Conservation (phyloP, 2,113 vertebrate genomes). For the Ceyx cyanopectus region DNA sequence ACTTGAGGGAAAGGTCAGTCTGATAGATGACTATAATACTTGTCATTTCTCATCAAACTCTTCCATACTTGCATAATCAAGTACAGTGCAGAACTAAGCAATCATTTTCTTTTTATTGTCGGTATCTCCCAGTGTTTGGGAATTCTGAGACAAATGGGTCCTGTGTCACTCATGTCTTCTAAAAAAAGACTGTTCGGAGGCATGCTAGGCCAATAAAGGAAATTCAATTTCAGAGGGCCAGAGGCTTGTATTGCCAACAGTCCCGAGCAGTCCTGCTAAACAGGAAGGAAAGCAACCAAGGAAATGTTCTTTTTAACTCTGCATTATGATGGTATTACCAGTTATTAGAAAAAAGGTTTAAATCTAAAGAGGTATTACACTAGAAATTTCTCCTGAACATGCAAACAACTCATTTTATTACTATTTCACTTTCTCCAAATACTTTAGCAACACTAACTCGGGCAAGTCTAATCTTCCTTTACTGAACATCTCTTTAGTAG, state of each 20-base stretch:
- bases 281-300: slow-evolving; percentile 21
- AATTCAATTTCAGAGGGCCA: slow-evolving; percentile 31
- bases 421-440: not conserved
- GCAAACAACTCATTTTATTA: too few relatives aligned
- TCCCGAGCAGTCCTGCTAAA: not conserved
- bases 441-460: not conserved
- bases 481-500: not conserved
- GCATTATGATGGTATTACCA: slow-evolving; percentile 8
- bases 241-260: not conserved
- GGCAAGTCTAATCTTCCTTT: not conserved
- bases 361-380: not conserved
- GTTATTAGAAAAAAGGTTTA: not conserved
- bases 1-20: not conserved
- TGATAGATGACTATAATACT: not conserved
- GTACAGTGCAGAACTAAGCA: not conserved
- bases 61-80: not conserved
- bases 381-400: not conserved
- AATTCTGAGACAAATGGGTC: not conserved
- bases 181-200: not conserved
- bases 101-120: not conserved
- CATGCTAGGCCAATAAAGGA: not conserved
- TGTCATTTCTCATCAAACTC: not conserved
- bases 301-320: slow-evolving; percentile 7
- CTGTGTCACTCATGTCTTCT: not conserved
- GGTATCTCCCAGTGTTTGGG: not conserved